Conservation (phyloP, 2,888 invertebrate genomes). For the Drosophila nr. perissopoda region DNA sequence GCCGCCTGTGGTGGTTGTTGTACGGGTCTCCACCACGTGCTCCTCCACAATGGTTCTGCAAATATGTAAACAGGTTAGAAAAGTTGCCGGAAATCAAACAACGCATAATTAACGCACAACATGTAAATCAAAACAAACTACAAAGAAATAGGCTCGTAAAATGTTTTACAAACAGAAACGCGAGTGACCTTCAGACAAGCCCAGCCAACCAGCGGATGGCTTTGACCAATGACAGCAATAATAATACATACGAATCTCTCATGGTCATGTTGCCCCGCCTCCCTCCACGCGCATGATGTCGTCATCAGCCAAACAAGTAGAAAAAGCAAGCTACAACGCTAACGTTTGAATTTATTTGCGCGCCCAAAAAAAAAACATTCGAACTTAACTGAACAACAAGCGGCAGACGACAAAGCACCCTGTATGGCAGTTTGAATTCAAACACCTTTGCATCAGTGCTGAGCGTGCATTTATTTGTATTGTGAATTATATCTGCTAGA, state of each 20-base stretch:
- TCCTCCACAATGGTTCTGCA: constrained; percentile 84
- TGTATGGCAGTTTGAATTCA: constrained; percentile 11
- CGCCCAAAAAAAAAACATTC: constrained; percentile 64
- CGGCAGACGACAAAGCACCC: constrained; percentile 11
- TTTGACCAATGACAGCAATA: constrained; percentile 29
- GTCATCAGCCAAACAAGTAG: constrained; percentile 54
- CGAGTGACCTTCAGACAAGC: constrained; percentile 60
- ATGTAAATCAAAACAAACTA: constrained; percentile 68
- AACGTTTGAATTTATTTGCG: constrained; percentile 35
- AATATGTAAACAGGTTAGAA: constrained; percentile 33
- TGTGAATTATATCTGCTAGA: background rate
- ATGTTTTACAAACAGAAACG: constrained; percentile 48
- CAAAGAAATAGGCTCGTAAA: constrained; percentile 39
- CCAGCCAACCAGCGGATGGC: constrained; percentile 32
- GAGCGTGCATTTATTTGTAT: background rate
- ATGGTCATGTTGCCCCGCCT: constrained; percentile 40
- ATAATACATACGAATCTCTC: constrained; percentile 49
- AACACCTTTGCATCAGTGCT: constrained; percentile 16
- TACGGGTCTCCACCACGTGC: constrained; percentile 71
- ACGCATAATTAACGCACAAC: constrained; percentile 25
- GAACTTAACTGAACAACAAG: background rate
- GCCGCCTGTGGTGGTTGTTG: constrained; percentile 49
- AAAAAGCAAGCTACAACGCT: constrained; percentile 11
- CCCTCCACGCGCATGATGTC: constrained; percentile 44
- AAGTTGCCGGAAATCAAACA: constrained; percentile 38